A percentile compares a stretch with the other conserved stretches of the same genome.
phyloP scores from a whole-genome alignment of 2,113 vertebrate species.

The Embiotoca jacksoni region DNA sequence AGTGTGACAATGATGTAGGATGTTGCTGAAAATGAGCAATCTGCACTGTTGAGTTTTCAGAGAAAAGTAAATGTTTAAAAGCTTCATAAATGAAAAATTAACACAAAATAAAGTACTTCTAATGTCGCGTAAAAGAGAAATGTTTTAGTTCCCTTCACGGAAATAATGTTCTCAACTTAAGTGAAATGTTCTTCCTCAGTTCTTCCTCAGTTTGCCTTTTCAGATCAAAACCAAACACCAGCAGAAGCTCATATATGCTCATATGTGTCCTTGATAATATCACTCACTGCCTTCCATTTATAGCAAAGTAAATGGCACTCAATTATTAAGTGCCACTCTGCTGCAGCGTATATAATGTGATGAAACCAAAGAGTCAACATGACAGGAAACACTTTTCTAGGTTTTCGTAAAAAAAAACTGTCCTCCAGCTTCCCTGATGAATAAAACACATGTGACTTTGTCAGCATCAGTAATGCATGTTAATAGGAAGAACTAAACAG shows the following conservation, averaged over 20 bases:
- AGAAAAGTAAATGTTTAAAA: constrained; percentile 14
- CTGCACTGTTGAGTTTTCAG: neutral
- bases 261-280: constrained; percentile 29
- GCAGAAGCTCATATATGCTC: constrained; percentile 1
- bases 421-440: neutral
- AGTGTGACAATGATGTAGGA: constrained; percentile 20
- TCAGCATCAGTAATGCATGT: neutral
- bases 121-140: neutral
- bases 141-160: neutral
- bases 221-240: constrained; percentile 3
- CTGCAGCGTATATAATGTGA: constrained; percentile 32
- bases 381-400: constrained; percentile 49
- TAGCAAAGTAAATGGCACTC: constrained; percentile 59
- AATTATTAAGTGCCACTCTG: constrained; percentile 63
- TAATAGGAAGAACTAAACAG: constrained; percentile 20
- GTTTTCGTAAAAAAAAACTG: constrained; percentile 15
- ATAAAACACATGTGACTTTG: constrained; percentile 11
- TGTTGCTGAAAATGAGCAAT: constrained; percentile 12
- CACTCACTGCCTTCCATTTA: constrained; percentile 41
- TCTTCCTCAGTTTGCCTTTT: constrained; percentile 11
- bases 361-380: constrained; percentile 43
- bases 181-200: neutral
- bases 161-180: neutral
- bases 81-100: neutral
- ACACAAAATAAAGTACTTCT: neutral